phyloP scores from a whole-genome alignment of 2,113 vertebrate genomes.

The Pedionomus torquatus region DNA sequence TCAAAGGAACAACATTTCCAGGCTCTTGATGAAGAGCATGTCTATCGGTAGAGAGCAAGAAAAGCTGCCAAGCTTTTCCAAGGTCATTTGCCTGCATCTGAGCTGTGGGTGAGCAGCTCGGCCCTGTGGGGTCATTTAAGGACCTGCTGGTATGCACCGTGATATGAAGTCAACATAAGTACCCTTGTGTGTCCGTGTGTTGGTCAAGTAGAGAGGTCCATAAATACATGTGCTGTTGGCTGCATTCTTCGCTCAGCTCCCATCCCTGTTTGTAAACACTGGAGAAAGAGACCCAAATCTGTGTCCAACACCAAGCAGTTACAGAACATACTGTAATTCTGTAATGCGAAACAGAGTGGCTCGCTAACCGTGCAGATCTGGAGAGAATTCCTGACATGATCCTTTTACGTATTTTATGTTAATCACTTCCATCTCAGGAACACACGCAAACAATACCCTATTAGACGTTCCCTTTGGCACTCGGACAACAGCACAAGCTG shows the following conservation, averaged over 20 bases:
- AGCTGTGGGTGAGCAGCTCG: background rate
- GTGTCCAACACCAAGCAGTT: conserved; percentile 71
- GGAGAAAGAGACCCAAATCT: conserved; percentile 63
- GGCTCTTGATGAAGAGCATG: background rate
- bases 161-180: background rate
- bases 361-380: conserved; percentile 66
- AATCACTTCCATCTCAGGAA: conserved; percentile 82
- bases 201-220: background rate
- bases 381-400: conserved; percentile 77
- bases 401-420: conserved; percentile 76
- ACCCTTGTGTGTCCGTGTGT: background rate
- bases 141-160: background rate
- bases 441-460: conserved; percentile 72
- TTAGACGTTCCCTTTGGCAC: conserved; percentile 65
- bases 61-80: background rate
- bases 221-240: conserved; percentile 55
- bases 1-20: background rate
- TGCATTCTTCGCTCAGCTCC: conserved; percentile 46
- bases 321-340: conserved; percentile 75
- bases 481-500: conserved; percentile 35
- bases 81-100: background rate
- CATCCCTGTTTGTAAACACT: conserved; percentile 74
- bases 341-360: conserved; percentile 79
- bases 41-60: conserved; percentile 9
- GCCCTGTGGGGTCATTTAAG: conserved; percentile 13